Percentiles rank a stretch among this genome's conserved stretches.
These are phyloP conservation scores for Rhadina sibilatrix DNA, from an alignment of 2,113 vertebrate genomes.

Conservation along the genomic window DNA sequence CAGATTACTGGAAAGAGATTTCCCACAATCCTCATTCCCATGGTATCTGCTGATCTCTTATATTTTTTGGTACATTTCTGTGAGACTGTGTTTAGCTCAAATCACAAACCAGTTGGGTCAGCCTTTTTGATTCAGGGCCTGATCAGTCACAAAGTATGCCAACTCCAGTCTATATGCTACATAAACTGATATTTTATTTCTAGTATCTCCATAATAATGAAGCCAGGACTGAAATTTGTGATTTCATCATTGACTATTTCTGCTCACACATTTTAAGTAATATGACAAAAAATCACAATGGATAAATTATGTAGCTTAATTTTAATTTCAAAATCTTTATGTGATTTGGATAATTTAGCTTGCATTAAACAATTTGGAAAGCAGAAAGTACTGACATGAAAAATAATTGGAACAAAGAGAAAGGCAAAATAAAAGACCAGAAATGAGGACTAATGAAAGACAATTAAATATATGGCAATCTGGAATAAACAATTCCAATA, in stretches of 20 bases:
- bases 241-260: constrained; percentile 6
- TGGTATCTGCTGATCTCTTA: neutral
- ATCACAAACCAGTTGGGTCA: neutral
- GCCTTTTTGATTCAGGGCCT: neutral
- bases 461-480: neutral
- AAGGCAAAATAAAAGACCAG: neutral
- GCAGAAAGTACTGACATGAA: neutral
- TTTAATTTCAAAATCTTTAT: neutral
- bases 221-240: neutral
- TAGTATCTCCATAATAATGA: neutral
- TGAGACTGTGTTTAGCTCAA: neutral
- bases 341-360: neutral
- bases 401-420: neutral
- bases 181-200: neutral
- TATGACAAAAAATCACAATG: neutral
- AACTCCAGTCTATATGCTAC: neutral
- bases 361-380: constrained; percentile 29
- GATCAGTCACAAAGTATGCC: neutral
- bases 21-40: neutral
- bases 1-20: neutral
- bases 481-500: neutral
- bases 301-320: neutral
- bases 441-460: constrained; percentile 22
- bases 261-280: neutral
- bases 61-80: neutral